phyloP scores from a whole-genome alignment of 1,140 invertebrate species.

The Trichoplusia ni region DNA sequence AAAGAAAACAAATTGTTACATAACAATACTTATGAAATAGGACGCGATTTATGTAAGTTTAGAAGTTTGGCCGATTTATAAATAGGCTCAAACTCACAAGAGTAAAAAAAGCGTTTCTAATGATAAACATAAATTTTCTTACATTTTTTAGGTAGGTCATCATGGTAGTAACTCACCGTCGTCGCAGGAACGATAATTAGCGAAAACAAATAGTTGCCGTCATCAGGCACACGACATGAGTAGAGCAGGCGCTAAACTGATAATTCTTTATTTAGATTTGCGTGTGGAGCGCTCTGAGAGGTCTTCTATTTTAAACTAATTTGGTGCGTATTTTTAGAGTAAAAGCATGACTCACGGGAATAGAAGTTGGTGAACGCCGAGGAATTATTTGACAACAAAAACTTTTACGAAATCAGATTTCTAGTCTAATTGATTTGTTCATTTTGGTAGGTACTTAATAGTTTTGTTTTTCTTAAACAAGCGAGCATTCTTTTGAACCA shows the following conservation, averaged over 20 bases:
- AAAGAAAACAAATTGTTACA: no score
- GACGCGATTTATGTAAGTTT: no score
- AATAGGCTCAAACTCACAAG: not conserved
- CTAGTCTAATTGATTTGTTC: no score
- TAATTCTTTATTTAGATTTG: conserved; percentile 44
- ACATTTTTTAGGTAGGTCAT: conserved; percentile 52
- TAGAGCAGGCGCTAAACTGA: conserved; percentile 36
- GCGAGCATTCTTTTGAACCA: not conserved
- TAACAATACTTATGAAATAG: no score
- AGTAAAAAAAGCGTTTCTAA: not conserved
- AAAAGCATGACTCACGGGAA: conserved; percentile 30
- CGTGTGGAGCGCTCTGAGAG: conserved; percentile 15
- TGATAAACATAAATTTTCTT: conserved; percentile 28
- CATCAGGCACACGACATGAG: conserved; percentile 35
- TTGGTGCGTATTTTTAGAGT: conserved; percentile 32
- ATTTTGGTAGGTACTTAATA: no score
- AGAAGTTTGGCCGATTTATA: not conserved
- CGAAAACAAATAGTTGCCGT: conserved; percentile 25
- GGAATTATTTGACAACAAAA: conserved; percentile 21
- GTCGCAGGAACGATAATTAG: conserved; percentile 17
- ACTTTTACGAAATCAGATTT: conserved; percentile 5
- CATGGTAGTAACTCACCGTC: conserved; percentile 34
- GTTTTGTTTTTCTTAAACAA: no score
- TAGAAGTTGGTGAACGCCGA: not conserved
- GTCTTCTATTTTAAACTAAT: conserved; percentile 40